Percentiles rank a stretch among this genome's conserved stretches.
These are phyloP conservation scores for Bibio marci DNA, from an alignment of 2,888 invertebrate species.

Conservation along the genomic window DNA sequence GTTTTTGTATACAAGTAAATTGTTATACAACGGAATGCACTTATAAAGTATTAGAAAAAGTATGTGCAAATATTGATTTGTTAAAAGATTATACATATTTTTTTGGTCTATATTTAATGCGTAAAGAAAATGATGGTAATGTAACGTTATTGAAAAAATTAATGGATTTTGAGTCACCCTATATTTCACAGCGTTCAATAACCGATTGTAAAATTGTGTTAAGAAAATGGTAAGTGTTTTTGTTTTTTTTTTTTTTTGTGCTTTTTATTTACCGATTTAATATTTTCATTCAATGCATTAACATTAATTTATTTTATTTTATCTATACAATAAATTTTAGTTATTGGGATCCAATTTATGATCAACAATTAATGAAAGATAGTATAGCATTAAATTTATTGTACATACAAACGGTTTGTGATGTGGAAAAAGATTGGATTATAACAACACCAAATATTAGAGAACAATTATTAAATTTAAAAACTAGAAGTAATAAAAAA, in stretches of 20 bases:
- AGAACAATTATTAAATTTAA: conserved; percentile 50
- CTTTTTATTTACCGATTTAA: conserved; percentile 1
- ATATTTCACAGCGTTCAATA: conserved; percentile 72
- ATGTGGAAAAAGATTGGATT: conserved; percentile 78
- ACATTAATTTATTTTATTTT: background rate
- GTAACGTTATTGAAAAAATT: conserved; percentile 67
- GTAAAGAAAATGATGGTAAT: conserved; percentile 51
- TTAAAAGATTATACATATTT: conserved; percentile 64
- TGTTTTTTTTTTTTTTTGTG: background rate
- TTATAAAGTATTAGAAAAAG: conserved; percentile 64
- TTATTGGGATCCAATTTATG: conserved; percentile 79
- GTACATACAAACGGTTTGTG: conserved; percentile 73
- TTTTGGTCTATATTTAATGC: conserved; percentile 80
- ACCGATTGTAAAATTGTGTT: conserved; percentile 66
- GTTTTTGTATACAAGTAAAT: conserved; percentile 63
- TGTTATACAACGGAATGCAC: conserved; percentile 70
- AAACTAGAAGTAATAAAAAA: conserved; percentile 61
- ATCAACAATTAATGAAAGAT: conserved; percentile 66
- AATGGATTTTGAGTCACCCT: conserved; percentile 94
- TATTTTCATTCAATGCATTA: conserved; percentile 3
- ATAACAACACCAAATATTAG: conserved; percentile 48
- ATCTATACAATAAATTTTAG: conserved; percentile 31
- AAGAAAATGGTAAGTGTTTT: conserved; percentile 52
- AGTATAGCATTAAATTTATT: conserved; percentile 69
- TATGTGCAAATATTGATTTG: conserved; percentile 64